phyloP scores from a whole-genome alignment of 1,140 invertebrate species.

The Triops longicaudatus region DNA sequence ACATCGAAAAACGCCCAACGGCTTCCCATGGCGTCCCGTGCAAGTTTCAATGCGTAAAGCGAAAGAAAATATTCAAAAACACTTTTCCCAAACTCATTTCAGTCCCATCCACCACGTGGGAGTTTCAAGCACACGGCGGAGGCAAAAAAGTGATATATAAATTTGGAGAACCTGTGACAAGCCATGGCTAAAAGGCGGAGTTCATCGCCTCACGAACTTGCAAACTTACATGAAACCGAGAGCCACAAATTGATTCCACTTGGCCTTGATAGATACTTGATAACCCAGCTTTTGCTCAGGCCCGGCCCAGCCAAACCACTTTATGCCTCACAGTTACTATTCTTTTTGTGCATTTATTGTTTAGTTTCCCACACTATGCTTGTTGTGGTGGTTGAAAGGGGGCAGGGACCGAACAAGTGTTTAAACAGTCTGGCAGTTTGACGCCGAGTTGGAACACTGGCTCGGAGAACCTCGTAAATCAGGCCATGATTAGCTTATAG shows the following conservation, averaged over 20 bases:
- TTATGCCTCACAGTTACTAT: not conserved
- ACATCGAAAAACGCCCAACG: not conserved
- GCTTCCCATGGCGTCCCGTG: not conserved
- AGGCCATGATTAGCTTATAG: too few relatives aligned
- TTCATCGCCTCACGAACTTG: not conserved
- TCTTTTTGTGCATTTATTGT: not conserved
- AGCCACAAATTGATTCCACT: not conserved
- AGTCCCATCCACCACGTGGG: not conserved
- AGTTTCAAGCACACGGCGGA: not conserved
- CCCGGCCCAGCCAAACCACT: not conserved
- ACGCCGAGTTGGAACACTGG: too few relatives aligned
- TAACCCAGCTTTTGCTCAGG: not conserved
- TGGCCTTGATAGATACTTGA: not conserved
- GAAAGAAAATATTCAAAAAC: too few relatives aligned
- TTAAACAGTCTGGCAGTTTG: too few relatives aligned
- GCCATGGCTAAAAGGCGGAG: slow-evolving; percentile 10
- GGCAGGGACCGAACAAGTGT: too few relatives aligned
- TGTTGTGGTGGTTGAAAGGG: too few relatives aligned
- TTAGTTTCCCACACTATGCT: too few relatives aligned
- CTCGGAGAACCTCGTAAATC: too few relatives aligned
- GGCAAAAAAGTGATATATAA: not conserved
- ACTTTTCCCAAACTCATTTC: too few relatives aligned
- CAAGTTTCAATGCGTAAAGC: not conserved
- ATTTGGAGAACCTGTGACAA: not conserved
- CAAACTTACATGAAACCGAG: not conserved